Percentiles rank a stretch among this genome's conserved stretches.
Conservation (phyloP, 2,797 vertebrate species). For the Odontamblyopus rebecca region DNA sequence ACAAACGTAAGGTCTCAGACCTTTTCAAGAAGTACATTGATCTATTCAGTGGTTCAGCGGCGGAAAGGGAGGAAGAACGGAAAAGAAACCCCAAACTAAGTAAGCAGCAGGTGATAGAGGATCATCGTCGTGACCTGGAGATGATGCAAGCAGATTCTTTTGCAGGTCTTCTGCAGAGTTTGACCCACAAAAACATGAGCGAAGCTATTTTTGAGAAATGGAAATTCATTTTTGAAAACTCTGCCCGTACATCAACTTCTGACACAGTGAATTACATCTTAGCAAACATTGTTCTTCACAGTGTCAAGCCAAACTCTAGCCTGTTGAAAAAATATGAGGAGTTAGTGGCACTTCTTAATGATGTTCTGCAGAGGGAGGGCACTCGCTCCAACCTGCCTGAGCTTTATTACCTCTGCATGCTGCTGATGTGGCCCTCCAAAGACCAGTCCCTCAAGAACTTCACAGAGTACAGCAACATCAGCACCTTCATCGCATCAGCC, state of each 20-base stretch:
- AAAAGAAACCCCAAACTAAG: constrained; percentile 48
- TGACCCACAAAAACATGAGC: constrained; percentile 29
- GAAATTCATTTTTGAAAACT: constrained; percentile 39
- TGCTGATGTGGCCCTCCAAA: constrained; percentile 79
- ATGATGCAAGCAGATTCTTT: constrained; percentile 56
- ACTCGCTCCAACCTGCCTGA: constrained; percentile 51
- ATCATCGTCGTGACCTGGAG: constrained; percentile 44
- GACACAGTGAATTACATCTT: constrained; percentile 53
- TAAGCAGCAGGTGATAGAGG: constrained; percentile 32
- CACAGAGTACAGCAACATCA: constrained; percentile 64
- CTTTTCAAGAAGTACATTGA: constrained; percentile 41
- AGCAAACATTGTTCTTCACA: constrained; percentile 60
- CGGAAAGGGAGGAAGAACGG: constrained; percentile 48
- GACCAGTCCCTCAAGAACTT: constrained; percentile 34
- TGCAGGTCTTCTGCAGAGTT: constrained; percentile 50
- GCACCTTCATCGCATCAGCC: constrained; percentile 51
- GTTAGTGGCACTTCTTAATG: constrained; percentile 55
- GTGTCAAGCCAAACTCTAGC: constrained; percentile 31
- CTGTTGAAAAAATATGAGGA: constrained; percentile 42
- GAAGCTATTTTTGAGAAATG: constrained; percentile 47
- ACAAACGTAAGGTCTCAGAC: constrained; percentile 43
- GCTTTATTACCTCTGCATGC: constrained; percentile 76
- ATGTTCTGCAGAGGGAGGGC: constrained; percentile 59
- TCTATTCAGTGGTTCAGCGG: constrained; percentile 36
- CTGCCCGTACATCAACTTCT: constrained; percentile 5